Evolutionary conservation across 2,888 invertebrate species (phyloP).

Genomic region (Fabriciana adippe): DNA sequence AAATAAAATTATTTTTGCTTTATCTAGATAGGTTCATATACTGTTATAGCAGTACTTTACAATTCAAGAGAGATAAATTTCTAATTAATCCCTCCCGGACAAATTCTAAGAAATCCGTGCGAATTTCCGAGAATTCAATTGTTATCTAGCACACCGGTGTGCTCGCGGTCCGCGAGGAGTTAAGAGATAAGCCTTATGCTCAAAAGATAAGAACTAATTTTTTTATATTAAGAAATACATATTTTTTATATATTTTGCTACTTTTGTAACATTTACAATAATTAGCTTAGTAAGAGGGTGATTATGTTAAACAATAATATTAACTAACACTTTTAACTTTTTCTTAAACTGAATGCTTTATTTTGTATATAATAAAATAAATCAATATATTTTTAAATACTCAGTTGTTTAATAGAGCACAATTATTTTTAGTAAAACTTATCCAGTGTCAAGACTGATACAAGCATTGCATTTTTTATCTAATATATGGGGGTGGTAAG

Average conservation of each 20-base stretch:
- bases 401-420: constrained; percentile 11
- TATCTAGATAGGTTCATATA: neutral
- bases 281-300: neutral
- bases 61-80: constrained; percentile 5
- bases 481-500: constrained; percentile 19
- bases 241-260: neutral
- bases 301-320: too few relatives aligned
- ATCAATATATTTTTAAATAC: constrained; percentile 16
- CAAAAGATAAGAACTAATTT: constrained; percentile 7
- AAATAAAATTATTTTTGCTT: neutral
- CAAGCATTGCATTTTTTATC: constrained; percentile 15
- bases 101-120: too few relatives aligned
- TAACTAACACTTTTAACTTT: neutral
- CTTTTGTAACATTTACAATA: constrained; percentile 10
- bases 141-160: too few relatives aligned
- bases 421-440: constrained; percentile 8
- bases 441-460: constrained; percentile 28
- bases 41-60: neutral
- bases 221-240: neutral
- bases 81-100: too few relatives aligned
- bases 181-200: constrained; percentile 15
- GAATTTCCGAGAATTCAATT: too few relatives aligned
- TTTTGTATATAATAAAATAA: constrained; percentile 2
- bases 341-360: neutral
- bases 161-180: too few relatives aligned